phyloP scores from a whole-genome alignment of 2,113 vertebrate species.

The Lasiurus borealis region DNA sequence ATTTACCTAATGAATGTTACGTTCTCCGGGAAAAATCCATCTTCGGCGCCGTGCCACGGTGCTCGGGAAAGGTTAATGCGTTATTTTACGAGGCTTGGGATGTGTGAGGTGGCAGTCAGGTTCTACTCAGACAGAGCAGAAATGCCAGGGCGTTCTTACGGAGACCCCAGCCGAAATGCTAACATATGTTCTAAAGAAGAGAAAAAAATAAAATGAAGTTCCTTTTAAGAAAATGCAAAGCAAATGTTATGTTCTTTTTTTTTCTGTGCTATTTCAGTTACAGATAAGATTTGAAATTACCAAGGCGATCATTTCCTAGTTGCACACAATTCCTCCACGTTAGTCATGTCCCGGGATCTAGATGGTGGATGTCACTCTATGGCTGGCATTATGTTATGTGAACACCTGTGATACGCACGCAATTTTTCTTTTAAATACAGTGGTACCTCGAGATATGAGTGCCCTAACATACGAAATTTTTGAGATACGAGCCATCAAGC shows the following conservation, averaged over 20 bases:
- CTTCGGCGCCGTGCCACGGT: slow-evolving; percentile 78
- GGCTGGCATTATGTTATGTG: not conserved
- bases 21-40: slow-evolving; percentile 72
- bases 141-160: slow-evolving; percentile 86
- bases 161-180: slow-evolving; percentile 87
- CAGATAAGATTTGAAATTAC: slow-evolving; percentile 61
- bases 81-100: slow-evolving; percentile 81
- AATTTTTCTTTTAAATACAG: slow-evolving; percentile 4
- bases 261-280: slow-evolving; percentile 62
- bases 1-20: slow-evolving; percentile 79
- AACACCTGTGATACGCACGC: not conserved
- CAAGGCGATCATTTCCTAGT: slow-evolving; percentile 56
- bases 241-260: slow-evolving; percentile 72
- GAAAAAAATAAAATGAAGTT: slow-evolving; percentile 33
- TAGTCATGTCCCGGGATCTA: not conserved
- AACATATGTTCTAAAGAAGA: slow-evolving; percentile 82
- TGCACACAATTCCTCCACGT: not conserved
- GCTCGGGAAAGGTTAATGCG: slow-evolving; percentile 85
- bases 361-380: not conserved
- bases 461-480: no score
- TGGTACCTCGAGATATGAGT: no score
- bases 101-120: slow-evolving; percentile 78
- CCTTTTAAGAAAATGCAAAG: slow-evolving; percentile 77
- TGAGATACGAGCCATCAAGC: no score
- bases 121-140: slow-evolving; percentile 82